Base-by-base conservation (phyloP, 2,888 invertebrate species). In the Vanessa cardui region DNA sequence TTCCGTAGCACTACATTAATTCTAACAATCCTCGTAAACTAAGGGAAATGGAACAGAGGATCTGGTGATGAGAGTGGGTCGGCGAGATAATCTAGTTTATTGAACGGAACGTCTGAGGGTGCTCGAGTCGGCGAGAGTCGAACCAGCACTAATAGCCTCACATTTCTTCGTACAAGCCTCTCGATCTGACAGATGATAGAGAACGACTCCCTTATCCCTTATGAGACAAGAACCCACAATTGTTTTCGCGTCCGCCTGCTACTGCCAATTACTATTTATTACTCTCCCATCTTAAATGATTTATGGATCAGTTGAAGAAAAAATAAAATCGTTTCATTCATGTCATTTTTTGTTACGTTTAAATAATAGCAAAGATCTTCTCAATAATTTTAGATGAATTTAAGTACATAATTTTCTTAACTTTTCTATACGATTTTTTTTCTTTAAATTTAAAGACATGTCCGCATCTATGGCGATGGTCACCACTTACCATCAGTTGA, bases 1-100 rank as follows among this genome's bases (percentile, higher is more conserved):
- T 66, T 61, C 46, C 12, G 45, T 21, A 58, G 52, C 60, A 63
- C 66, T 61, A 64, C 63, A 70, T 61, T 70, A 58, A 64, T 63
- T 66, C 56, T 20, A 56, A 61, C 63, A 61, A 67, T 66, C 62
- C 58, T 66, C 66, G 69, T 69, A 71, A 64, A 71, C 60, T 64
- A 77, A 77, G 64, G 73, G 73, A 75, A 73, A 81, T 83, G 79
- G 74, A 67, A 76, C 77, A 68, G 64, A 74, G 76, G 78, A 79
- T 78, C 80, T 75, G 79, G 76, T 73, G 71, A 77, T 71, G 77
- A 77, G 77, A 79, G 79, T 78, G 81, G 80, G 83, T 84, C 83
- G 80, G 77, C 73, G 76, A 82, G 84, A 84, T 89, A 88, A 88
- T 89, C 83, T 88, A 84, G 88, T 89, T 88, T 83, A 83, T 80